phyloP scores from a whole-genome alignment of 2,113 vertebrate species.

The Percopsis transmontana region DNA sequence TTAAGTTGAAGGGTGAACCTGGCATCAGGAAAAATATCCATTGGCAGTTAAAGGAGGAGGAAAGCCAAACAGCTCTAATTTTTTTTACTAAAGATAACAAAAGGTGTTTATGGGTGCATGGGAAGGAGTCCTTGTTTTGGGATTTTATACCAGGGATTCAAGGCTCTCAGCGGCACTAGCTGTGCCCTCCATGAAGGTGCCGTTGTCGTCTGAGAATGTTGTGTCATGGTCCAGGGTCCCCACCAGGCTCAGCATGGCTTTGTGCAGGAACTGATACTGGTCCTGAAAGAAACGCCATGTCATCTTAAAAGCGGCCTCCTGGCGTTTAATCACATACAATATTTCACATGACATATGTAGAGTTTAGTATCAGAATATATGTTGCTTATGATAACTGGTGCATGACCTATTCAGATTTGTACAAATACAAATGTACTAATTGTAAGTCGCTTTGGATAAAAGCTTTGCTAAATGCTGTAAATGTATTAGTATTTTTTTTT shows the following conservation, averaged over 20 bases:
- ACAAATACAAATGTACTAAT: too few species aligned
- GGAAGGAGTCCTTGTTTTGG: not conserved
- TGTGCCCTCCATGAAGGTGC: constrained; percentile 79
- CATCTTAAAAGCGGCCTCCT: not conserved
- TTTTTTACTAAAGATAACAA: not conserved
- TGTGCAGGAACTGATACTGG: constrained; percentile 95
- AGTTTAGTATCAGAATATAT: too few species aligned
- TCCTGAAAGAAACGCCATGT: constrained; percentile 78
- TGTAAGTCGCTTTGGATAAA: not conserved
- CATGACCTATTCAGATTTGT: too few species aligned
- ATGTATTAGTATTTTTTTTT: not conserved
- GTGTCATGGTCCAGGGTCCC: constrained; percentile 86
- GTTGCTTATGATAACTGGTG: too few species aligned
- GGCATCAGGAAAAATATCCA: constrained; percentile 25
- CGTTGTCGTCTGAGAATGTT: constrained; percentile 85
- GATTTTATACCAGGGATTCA: constrained; percentile 88
- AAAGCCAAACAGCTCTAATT: constrained; percentile 22
- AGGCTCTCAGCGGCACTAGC: constrained; percentile 86
- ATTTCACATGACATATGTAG: too few species aligned
- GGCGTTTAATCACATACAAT: not conserved
- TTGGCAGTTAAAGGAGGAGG: constrained; percentile 30
- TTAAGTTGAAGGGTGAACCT: constrained; percentile 21
- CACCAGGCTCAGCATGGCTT: constrained; percentile 93
- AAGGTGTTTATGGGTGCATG: constrained; percentile 21
- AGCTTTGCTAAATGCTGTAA: not conserved